These are phyloP conservation scores for Xestia ashworthii DNA, from an alignment of 2,888 invertebrate species.

Conservation along the genomic window DNA sequence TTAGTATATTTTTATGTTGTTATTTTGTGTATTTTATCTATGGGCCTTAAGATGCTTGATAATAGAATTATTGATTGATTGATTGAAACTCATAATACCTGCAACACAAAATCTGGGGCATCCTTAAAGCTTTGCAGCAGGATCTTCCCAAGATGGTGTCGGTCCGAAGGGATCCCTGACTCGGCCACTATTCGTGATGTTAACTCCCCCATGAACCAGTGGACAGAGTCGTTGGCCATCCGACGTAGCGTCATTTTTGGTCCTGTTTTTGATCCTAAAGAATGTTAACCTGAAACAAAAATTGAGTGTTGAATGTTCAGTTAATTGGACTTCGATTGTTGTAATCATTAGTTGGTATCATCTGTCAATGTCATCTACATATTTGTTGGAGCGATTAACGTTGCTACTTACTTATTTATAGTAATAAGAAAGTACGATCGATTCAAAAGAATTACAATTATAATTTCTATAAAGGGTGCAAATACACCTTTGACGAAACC, in stretches of 20 bases:
- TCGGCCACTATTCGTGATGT: conserved; percentile 75
- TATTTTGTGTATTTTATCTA: too few species aligned
- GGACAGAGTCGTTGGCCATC: conserved; percentile 73
- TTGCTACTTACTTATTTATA: neutral
- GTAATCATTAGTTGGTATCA: neutral
- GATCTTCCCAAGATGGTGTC: conserved; percentile 79
- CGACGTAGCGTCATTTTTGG: conserved; percentile 50
- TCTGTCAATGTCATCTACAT: neutral
- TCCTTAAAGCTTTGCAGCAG: conserved; percentile 78
- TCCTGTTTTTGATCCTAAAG: neutral
- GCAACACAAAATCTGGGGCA: conserved; percentile 74
- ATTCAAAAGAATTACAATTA: neutral
- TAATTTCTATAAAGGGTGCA: neutral
- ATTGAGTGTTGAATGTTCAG: rapidly evolving
- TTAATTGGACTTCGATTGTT: neutral
- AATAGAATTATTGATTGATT: too few species aligned
- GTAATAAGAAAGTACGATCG: neutral
- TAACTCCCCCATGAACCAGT: conserved; percentile 77
- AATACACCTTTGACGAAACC: too few species aligned
- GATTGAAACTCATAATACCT: conserved; percentile 68
- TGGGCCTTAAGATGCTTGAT: too few species aligned
- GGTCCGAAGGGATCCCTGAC: conserved; percentile 74
- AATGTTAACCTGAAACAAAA: conserved; percentile 19
- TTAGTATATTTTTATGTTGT: too few species aligned
- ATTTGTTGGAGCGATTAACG: neutral